Base-by-base conservation (phyloP, 2,797 vertebrate species). In the Takifugu rubripes region DNA sequence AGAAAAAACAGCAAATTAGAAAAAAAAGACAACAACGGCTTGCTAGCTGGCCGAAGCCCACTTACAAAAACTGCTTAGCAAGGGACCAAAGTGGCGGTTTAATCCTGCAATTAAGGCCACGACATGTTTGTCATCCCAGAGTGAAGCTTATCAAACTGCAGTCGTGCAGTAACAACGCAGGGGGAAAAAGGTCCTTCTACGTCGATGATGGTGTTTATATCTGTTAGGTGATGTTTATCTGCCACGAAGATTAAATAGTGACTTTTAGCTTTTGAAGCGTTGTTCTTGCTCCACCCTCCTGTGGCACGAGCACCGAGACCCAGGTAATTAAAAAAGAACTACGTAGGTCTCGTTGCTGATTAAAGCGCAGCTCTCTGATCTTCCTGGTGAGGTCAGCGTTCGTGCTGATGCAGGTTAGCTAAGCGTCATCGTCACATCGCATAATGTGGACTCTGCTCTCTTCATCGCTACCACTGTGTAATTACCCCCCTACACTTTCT, bases 41-140 rank as follows among this genome's bases (percentile, higher is more conserved):
- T 68, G 55, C 53, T 65, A 75, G 70, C 87, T 84, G 81, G 72
- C 49, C 26, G 61, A 74, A 79, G 73, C 69, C 85, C 75, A 70
- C 60, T 72, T 73, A 73, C 72, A 85, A 83, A 86, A 66, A 66
- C 57, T 69, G 75, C 72, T 74, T 75, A 57, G 64, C 69, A 73
- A 68, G 64, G 67, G 68, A n/a, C 77, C 70, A 84, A 81, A 77
- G 72, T 54, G 74, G 67, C 84, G 84, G 79, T 85, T 88, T 90
- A 87, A 90, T 88, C 85, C 80, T 43, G 62, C 84, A 87, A 82
- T 87, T 87, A 89, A 78, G 66, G 74, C 71, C 56, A 73, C 78
- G 72, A 59, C 61, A 7, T 24, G 40, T 53, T 70, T 11, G 9
- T 40, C 58, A 64, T 87, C 79, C 78, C 78, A 48, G 76, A 72